Base-by-base conservation (phyloP, 2,113 vertebrate species). In the Passer domesticus region DNA sequence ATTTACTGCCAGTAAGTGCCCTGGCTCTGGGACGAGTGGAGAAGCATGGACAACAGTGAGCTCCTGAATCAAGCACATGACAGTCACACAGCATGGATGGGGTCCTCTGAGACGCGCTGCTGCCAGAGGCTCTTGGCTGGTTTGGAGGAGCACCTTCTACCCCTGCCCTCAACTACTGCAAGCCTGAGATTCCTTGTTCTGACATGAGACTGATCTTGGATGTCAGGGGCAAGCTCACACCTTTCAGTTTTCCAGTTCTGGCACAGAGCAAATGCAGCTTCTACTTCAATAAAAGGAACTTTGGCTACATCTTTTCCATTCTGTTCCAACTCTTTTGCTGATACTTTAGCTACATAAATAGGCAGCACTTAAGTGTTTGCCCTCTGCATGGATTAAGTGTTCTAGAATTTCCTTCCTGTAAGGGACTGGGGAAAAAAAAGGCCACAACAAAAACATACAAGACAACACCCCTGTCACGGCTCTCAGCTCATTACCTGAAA, bases 41-140 rank as follows among this genome's bases (percentile, higher is more conserved):
- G 96, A 97, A 97, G 96, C 97, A 97, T 25, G 79, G 91, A 83
- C 94, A 97, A 96, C 91, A 83, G 59, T 33, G 84, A 96, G 94
- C 89, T 95, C 93, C 94, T 83, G 27, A 64, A 92, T 43, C 88
- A 97, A 97, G 96, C 97, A 92, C 93, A 78, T 90, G 95, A 93
- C 87, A 69, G 80, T 95, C 93, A 97, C 95, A 97, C 92, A 91
- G 87, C 81, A 96, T 97, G 96, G 92, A 95, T 92, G 96, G 85
- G 80, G 78, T 63, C 95, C 89, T 88, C 94, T 92, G 92, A 85
- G 95, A 97, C 43, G 6, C 5, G 56, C 96, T 97, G 96, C 92
- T 93, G 90, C 27, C 91, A 47, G 78, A 90, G 87, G 83, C 11
- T 96, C 85, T 66, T 30, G 66, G 68, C 72, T 63, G 58, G 13